Percentiles rank a stretch among this genome's conserved stretches.
Conservation (phyloP, 2,797 vertebrate species). For the Scyliorhinus canicula region DNA sequence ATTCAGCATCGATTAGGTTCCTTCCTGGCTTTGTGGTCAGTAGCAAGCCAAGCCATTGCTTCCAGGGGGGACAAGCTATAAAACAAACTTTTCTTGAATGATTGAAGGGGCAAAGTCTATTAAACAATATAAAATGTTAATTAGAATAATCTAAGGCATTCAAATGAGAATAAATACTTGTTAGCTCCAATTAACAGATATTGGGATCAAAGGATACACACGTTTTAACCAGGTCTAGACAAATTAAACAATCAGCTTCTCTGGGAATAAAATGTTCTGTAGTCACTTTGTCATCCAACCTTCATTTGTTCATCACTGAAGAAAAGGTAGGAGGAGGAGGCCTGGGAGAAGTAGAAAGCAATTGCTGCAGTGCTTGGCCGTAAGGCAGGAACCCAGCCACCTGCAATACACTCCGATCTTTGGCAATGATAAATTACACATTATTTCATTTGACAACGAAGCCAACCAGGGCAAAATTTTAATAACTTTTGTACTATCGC, state of each 20-base stretch:
- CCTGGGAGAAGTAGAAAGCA: constrained; percentile 12
- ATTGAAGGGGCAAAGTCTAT: background rate
- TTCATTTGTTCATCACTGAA: constrained; percentile 27
- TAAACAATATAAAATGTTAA: constrained; percentile 5
- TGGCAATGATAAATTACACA: constrained; percentile 37
- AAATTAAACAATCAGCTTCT: background rate
- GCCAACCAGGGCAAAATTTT: constrained; percentile 33
- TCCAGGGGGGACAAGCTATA: background rate
- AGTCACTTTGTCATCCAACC: background rate
- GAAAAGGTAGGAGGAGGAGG: constrained; percentile 4
- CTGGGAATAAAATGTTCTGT: background rate
- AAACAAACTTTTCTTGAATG: background rate
- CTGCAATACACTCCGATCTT: constrained; percentile 19
- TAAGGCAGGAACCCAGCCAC: constrained; percentile 37
- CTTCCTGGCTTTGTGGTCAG: background rate
- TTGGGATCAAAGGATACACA: background rate
- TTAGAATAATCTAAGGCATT: background rate
- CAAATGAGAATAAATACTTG: background rate
- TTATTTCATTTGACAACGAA: constrained; percentile 36
- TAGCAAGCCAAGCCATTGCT: background rate
- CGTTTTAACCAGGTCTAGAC: background rate
- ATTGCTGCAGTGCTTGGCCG: constrained; percentile 26
- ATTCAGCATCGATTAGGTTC: background rate
- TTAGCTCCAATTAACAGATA: background rate
- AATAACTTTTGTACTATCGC: constrained; percentile 34